Base-by-base conservation (phyloP, 2,113 vertebrate genomes). In the Furnarius figulus region DNA sequence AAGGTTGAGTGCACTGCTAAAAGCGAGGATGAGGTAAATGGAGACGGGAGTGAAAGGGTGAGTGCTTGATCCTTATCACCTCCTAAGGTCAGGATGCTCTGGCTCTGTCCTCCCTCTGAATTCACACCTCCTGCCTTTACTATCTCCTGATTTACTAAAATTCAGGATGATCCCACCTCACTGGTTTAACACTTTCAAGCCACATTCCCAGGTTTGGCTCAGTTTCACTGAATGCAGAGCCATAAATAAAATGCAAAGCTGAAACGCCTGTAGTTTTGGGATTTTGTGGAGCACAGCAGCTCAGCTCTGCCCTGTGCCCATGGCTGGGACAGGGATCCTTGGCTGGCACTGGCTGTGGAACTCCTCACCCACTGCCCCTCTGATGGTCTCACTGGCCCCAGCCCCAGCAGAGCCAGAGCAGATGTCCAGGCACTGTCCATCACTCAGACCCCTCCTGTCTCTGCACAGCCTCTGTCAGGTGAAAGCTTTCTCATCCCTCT, bases 121-220 rank as follows among this genome's bases (percentile, higher is more conserved):
- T 25, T 39, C 73, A 12, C 6, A 0, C 19, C 25, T 8, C 6
- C 37, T 10, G 5, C 44, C 55, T 11, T 14, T 5, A 12, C 33
- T 0, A 3, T 18, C 46, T 82, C n/a, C 37, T 0, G 8, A 13
- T 50, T 13, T 22, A 19, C 42, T 3, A 2, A 6, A 24, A 4
- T 10, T 5, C 35, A 4, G 39, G 31, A 6, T 8, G 25, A 23
- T 18, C 37, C 12, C 47, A 10, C 15, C 23, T 10, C 1, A 0
- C 28, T 3, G 6, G 0, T 5, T 2, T 5, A 16, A 22, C 16
- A 8, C 33, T 62, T 42, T 14, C 1, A 3, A 44, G 35, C 28
- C 0, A 0, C 2, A 20, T 24, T 59, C 39, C 47, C 65, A 20
- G 40, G 7, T 17, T 3, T 25, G 71, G 7, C 68, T 88, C 39